phyloP scores from a whole-genome alignment of 2,113 vertebrate species.

The Zapornia atra region DNA sequence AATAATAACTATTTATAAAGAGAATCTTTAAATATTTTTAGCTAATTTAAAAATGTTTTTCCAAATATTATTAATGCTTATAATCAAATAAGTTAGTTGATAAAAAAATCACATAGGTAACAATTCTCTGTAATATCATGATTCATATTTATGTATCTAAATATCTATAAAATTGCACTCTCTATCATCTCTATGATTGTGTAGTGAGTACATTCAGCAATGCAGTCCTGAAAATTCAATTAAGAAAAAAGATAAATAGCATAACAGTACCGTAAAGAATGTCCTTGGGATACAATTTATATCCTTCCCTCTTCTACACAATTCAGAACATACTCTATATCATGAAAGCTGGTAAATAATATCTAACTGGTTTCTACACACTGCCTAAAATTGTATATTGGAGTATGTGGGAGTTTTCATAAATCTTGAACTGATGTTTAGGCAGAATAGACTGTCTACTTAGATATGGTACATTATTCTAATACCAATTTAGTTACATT shows the following conservation, averaged over 20 bases:
- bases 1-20: neutral
- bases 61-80: neutral
- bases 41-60: neutral
- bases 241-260: neutral
- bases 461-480: neutral
- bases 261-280: neutral
- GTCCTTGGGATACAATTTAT: neutral
- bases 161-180: neutral
- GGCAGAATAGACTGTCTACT: neutral
- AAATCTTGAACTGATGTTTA: neutral
- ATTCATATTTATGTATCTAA: neutral
- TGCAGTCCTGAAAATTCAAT: neutral
- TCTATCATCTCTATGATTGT: neutral
- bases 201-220: neutral
- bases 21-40: neutral
- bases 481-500: neutral
- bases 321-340: neutral
- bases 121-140: neutral
- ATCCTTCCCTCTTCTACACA: neutral
- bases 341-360: neutral
- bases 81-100: neutral
- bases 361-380: neutral
- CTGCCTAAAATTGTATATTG: neutral
- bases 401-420: neutral
- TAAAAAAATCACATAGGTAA: neutral